A percentile compares a stretch with the other conserved stretches of the same genome.
Evolutionary conservation across 1,140 invertebrate species (phyloP).

Genomic region (Manduca sexta): DNA sequence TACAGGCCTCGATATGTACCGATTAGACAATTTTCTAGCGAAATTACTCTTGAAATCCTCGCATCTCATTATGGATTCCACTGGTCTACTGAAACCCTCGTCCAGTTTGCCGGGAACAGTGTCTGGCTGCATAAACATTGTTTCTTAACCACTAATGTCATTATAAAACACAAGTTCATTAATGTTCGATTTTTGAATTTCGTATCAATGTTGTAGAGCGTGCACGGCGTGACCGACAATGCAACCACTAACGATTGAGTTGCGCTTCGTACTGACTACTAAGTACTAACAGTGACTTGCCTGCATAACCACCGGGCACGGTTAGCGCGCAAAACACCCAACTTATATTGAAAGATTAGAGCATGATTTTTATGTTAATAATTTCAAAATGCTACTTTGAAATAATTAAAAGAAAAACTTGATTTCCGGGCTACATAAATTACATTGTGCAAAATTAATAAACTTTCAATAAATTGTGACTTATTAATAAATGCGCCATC

Average conservation of each 20-base stretch:
- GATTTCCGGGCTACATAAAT: too few relatives aligned
- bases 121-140: conserved; percentile 43
- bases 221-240: conserved; percentile 14
- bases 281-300: too few relatives aligned
- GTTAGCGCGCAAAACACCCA: neutral
- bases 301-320: conserved; percentile 3
- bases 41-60: conserved; percentile 68
- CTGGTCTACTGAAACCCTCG: conserved; percentile 54
- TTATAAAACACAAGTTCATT: conserved; percentile 28
- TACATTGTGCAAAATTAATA: too few relatives aligned
- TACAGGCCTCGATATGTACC: conserved; percentile 44
- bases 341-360: too few relatives aligned
- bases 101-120: conserved; percentile 27
- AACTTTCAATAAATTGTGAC: too few relatives aligned
- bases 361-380: too few relatives aligned
- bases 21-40: conserved; percentile 58
- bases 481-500: too few relatives aligned
- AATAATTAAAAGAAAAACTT: too few relatives aligned
- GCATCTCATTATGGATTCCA: conserved; percentile 64
- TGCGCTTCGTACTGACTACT: conserved; percentile 37
- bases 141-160: conserved; percentile 21
- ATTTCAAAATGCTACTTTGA: too few relatives aligned
- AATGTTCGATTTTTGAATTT: conserved; percentile 23
- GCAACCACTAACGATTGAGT: conserved; percentile 35
- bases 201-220: conserved; percentile 13